Base-by-base conservation (phyloP, 2,113 vertebrate genomes). In the Chloebia gouldiae region DNA sequence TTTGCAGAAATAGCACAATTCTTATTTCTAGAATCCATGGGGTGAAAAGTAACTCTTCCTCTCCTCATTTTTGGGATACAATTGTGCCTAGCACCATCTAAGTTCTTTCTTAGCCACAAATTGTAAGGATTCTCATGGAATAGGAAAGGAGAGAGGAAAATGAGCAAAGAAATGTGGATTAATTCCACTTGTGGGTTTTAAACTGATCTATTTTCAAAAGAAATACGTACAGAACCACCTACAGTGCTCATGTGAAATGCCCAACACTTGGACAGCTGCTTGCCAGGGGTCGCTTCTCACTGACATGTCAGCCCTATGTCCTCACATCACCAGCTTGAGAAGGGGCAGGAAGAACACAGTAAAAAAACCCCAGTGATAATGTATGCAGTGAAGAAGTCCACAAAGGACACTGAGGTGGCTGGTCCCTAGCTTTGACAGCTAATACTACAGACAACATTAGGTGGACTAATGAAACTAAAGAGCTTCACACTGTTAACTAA, bases 191-290 rank as follows among this genome's bases (percentile, higher is more conserved):
- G 15, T 27, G 24, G 21, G 10, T 5, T 69, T 86, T 59, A 33
- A 69, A 25, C 10, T 37, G 10, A 20, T 54, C 64, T 73, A 0
- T 47, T 51, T 70, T 63, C 20, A 61, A 80, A 60, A 30, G 2
- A 57, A 93, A 30, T 14, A 49, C 4, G 12, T 4, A 49, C 10
- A 9, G 40, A 49, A 39, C 12, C 45, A 57, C 15, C 37, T 39
- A 5, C 1, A 8, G 37, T 2, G 24, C 21, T 51, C 47, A 30
- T 12, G 25, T 7, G 30, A 78, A 57, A 31, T 21, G 10, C 31
- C 16, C 3, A 11, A 7, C n/a, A 57, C 9, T 60, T 15, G 0
- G 0, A 7, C 4, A 90, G 47, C 19, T 24, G 31, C 37, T 44
- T 57, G 50, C 53, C 28, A 61, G 69, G n/a, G 19, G 21, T 50